Percentiles rank a stretch among this genome's conserved stretches.
Evolutionary conservation across 1,140 invertebrate species (phyloP).

Genomic region (Atta colombica): DNA sequence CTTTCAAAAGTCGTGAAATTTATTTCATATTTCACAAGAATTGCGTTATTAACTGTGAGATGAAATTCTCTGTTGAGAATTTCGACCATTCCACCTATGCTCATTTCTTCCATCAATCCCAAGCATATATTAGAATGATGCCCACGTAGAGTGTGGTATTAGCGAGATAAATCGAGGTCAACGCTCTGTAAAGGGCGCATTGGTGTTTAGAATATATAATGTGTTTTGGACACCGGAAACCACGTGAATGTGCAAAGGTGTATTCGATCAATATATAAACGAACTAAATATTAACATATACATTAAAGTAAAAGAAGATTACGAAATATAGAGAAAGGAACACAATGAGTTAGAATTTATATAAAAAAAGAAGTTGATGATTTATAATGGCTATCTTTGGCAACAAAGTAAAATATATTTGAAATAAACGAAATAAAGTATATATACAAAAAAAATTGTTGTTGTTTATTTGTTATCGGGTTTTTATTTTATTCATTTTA

Average conservation of each 20-base stretch:
- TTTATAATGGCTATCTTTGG: background rate
- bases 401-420: background rate
- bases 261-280: background rate
- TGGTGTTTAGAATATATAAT: background rate
- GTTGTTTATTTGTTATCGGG: background rate
- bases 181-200: background rate
- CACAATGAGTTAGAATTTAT: background rate
- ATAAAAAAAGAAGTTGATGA: background rate
- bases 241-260: background rate
- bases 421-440: too few relatives aligned
- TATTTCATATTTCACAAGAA: slow-evolving; percentile 39
- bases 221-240: background rate
- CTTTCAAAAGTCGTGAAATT: background rate
- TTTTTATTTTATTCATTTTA: too few relatives aligned
- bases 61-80: slow-evolving; percentile 50
- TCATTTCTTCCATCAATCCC: slow-evolving; percentile 31
- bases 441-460: background rate
- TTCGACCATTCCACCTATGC: background rate
- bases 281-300: background rate
- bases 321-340: background rate
- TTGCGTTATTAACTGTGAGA: slow-evolving; percentile 29
- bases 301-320: background rate
- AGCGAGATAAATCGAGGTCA: slow-evolving; percentile 10
- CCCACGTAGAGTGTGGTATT: slow-evolving; percentile 26
- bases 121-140: slow-evolving; percentile 44